These are phyloP conservation scores for Brachionus paranguensis DNA, from an alignment of 1,140 invertebrate species.

Conservation along the genomic window DNA sequence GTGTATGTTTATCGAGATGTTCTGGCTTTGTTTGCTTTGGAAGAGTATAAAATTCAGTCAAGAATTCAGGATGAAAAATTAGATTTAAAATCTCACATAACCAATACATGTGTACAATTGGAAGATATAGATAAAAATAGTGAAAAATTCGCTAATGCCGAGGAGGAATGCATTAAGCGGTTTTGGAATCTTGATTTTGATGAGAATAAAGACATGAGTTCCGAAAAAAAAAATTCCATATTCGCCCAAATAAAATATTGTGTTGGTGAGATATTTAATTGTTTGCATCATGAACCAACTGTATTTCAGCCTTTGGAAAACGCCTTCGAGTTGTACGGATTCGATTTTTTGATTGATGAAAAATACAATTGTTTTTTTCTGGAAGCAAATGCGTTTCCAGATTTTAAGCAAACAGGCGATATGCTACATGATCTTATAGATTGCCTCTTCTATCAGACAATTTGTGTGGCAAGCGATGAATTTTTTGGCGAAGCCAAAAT, in stretches of 20 bases:
- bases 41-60: not conserved
- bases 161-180: not conserved
- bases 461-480: not conserved
- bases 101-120: constrained; percentile 22
- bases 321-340: constrained; percentile 17
- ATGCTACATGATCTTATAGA: not conserved
- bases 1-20: constrained; percentile 30
- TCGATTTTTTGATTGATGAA: constrained; percentile 37
- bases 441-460: constrained; percentile 3
- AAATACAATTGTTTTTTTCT: constrained; percentile 7
- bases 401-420: constrained; percentile 25
- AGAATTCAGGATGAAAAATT: not conserved
- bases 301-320: constrained; percentile 33
- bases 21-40: constrained; percentile 8
- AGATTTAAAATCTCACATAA: not conserved
- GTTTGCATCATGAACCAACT: constrained; percentile 23
- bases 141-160: not conserved
- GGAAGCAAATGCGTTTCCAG: constrained; percentile 28
- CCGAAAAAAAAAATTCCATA: not conserved
- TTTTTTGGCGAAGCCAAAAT: not conserved
- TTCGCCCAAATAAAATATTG: not conserved
- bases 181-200: constrained; percentile 16
- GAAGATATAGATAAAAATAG: constrained; percentile 10
- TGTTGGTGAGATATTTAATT: constrained; percentile 26
- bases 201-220: not conserved